Conservation (phyloP, 2,888 invertebrate species). For the Gymnosoma rotundatum region DNA sequence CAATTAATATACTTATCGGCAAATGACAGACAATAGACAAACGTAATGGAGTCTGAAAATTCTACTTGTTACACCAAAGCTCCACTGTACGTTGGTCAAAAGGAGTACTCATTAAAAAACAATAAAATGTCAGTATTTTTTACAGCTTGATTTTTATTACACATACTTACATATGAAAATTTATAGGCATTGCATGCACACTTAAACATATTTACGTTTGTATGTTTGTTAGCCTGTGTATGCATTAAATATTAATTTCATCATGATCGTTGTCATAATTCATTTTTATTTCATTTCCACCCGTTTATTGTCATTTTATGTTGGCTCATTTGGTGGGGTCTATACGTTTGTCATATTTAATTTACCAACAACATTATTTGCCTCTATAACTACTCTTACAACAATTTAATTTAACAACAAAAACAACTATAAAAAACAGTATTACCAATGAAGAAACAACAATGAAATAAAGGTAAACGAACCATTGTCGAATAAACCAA, state of each 20-base stretch:
- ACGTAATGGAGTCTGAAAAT: too few relatives aligned
- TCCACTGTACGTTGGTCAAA: background rate
- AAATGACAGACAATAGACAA: too few relatives aligned
- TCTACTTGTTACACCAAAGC: too few relatives aligned
- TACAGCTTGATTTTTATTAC: background rate
- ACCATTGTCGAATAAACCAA: slow-evolving; percentile 44
- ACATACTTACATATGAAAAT: background rate
- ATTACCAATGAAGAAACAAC: slow-evolving; percentile 6
- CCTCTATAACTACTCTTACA: slow-evolving; percentile 14
- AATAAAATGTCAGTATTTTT: slow-evolving; percentile 22
- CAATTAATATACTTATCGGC: too few relatives aligned
- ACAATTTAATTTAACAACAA: slow-evolving; percentile 40
- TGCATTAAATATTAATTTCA: slow-evolving; percentile 64
- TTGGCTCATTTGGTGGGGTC: slow-evolving; percentile 25
- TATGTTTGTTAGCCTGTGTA: background rate
- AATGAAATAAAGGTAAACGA: slow-evolving; percentile 60
- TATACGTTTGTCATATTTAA: slow-evolving; percentile 19
- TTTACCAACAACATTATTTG: background rate
- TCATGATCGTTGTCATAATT: slow-evolving; percentile 65
- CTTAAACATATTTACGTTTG: background rate
- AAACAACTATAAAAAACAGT: slow-evolving; percentile 6
- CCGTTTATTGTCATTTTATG: slow-evolving; percentile 63
- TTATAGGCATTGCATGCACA: background rate
- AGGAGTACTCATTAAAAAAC: slow-evolving; percentile 20
- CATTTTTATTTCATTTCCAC: slow-evolving; percentile 67